Base-by-base conservation (phyloP, 2,113 vertebrate species). In the Cyanistes caeruleus region DNA sequence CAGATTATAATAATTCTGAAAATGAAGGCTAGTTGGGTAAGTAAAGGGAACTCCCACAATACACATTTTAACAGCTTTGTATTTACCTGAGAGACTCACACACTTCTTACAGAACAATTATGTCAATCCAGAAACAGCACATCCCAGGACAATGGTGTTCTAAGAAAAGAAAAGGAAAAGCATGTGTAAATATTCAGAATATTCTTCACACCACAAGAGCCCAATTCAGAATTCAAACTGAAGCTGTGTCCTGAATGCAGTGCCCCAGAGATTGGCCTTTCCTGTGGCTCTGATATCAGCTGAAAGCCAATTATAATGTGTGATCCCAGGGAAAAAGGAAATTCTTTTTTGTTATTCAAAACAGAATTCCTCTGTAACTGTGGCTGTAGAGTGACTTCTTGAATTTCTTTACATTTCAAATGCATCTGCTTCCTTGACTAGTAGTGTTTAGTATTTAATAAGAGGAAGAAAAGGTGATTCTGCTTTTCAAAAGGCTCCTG, bases 381-480 rank as follows among this genome's bases (percentile, higher is more conserved):
- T 49, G 30, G 23, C 28, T 70, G 28, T 78, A 75, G 89, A 94
- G 33, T 74, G 64, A 86, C 41, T 84, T 52, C 51, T 73, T 87
- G 75, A 83, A 89, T 90, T 84, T 78, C 52, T 77, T 80, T 68
- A 67, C 18, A 89, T 81, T 91, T 79, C 65, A 89, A 60, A 78
- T 69, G 31, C 13, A 52, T 68, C 64, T 72, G 11, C 48, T 86
- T 87, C 68, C 43, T 84, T 87, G 39, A 86, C 30, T 67, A 70
- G 56, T 1, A 52, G 15, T 31, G 27, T 73, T 93, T 78, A 74
- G 63, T 70, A 74, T 88, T 95, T 93, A 90, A 76, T 86, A 92
- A 65, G 75, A 84, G 25, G 55, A 15, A 81, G 68, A 86, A 94
- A 93, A 92, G 76, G 64, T 89, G 67, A 93, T 90, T 94, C 39